phyloP scores from a whole-genome alignment of 2,113 vertebrate species.

The Rattus norvegicus region GRCr8 NC_086020.1:56189001-56189500 shows the following conservation, averaged over 20 bases:
- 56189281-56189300: neutral
- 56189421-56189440: neutral
- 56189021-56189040: conserved; percentile 53
- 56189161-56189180: neutral
- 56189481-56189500: neutral
- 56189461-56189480: neutral
- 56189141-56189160: conserved; percentile 28
- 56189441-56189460: neutral
- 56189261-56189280: neutral
- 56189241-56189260: neutral
- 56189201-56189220: neutral
- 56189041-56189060: conserved; percentile 1
- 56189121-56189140: neutral
- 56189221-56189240: neutral
- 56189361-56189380: neutral
- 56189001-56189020: conserved; percentile 58
- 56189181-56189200: conserved; percentile 53
- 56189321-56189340: neutral
- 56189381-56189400: neutral
- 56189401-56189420: no score
- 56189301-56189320: neutral
- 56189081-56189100: neutral
- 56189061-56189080: conserved; percentile 20
- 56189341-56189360: neutral
- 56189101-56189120: neutral